Base-by-base conservation (phyloP, 2,113 vertebrate genomes). In the Brachyistius frenatus region DNA sequence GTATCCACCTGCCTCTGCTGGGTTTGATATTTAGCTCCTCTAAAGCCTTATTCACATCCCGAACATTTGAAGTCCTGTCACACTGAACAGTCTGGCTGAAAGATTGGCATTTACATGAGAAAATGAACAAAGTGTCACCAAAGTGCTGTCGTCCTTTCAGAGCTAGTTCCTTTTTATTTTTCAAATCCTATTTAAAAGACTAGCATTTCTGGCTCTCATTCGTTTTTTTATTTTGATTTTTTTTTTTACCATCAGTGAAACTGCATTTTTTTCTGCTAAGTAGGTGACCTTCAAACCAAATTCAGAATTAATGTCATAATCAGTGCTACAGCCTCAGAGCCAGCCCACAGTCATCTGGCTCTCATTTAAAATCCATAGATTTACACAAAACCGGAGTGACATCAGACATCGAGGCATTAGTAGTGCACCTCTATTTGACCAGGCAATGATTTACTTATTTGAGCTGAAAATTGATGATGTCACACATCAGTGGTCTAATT, bases 101-200 rank as follows among this genome's bases (percentile, higher is more conserved):
- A 88, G 78, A 86, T 41, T 81, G 80, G 61, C 84, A 83, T 84
- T 85, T 85, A 80, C 53, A 78, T 81, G 72, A 73, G 35, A 65
- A 63, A 80, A 78, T 68, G 46, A 88, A 72, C 64, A 32, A 73
- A 14, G 52, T 2, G 1, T 8, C 10, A 16, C 23, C n/a, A 68
- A 63, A 53, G 83, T 5, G 77, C 73, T 50, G 52, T 62, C 36
- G 3, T 77, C 36, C 54, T 62, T 54, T 23, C 23, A 37, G 47
- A 57, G 61, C 32, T 47, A 47, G 46, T 33, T 41, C 33, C 31
- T 47, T 41, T 68, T 60, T 52, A 35, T 63, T 65, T 75, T 49
- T 50, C 74, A 63, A 23, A 0, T 9, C 5, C 13, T 10, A 4
- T 15, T n/a, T 55, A 66, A 44, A 53, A 74, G 3, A 73, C 60